These are phyloP conservation scores for Martes martes DNA, from an alignment of 2,113 vertebrate genomes.

Conservation along the genomic window DNA sequence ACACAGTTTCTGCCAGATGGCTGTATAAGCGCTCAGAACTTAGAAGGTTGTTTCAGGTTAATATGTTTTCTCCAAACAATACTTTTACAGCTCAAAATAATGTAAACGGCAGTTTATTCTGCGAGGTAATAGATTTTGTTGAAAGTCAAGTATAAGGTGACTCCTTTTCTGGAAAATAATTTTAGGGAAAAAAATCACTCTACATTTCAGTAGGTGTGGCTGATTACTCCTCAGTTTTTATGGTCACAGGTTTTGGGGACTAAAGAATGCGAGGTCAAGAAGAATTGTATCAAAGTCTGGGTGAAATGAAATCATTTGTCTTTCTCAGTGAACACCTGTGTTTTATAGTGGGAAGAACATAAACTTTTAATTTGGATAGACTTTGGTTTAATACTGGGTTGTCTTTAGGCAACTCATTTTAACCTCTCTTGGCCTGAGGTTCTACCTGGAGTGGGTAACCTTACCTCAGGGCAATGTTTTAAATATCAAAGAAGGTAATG, in stretches of 20 bases:
- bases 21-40: neutral
- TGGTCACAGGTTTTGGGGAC: neutral
- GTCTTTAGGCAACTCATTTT: neutral
- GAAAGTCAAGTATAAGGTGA: conserved; percentile 12
- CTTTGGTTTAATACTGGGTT: neutral
- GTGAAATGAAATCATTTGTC: conserved; percentile 40
- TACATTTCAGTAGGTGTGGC: neutral
- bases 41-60: neutral
- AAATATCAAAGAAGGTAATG: neutral
- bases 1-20: neutral
- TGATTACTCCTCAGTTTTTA: conserved; percentile 21
- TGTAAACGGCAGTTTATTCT: neutral
- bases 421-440: neutral
- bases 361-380: neutral
- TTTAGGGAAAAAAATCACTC: conserved; percentile 35
- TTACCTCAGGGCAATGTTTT: neutral
- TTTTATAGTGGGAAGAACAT: neutral
- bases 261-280: neutral
- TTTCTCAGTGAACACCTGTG: neutral
- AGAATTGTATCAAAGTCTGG: conserved; percentile 6
- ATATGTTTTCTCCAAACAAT: neutral
- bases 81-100: neutral
- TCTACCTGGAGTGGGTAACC: neutral
- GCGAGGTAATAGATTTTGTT: neutral
- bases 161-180: neutral